Evolutionary conservation across 2,888 invertebrate genomes (phyloP), one percentile per base, ranked within the genome.

Genomic region (Flexamia atlantica): DNA sequence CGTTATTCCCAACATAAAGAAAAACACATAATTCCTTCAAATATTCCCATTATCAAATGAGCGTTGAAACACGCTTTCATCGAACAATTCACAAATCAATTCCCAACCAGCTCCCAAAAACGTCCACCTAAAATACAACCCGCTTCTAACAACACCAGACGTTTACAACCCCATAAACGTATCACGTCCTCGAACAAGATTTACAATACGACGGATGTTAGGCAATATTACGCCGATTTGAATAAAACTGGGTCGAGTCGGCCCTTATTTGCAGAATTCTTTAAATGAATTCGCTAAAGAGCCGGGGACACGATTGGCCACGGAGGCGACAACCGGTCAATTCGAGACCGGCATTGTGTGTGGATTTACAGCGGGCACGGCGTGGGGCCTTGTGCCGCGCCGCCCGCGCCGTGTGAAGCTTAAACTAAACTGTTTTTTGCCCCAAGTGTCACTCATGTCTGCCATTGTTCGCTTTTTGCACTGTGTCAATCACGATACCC

Each of bases 341-440:
- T 72, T 30, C 14, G 14, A 40, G 42, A 17, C 3, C 17, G 25
- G 25, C 36, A 42, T 76, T 46, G 76, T 74, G 36, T 36, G 1
- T 17, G 30, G 76, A 36, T 50, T 76, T 28, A 50, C 46, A 50
- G 50, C 50, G 30, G 76, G 14, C 25, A 40, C 72, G 50, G 76
- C 30, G 50, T 25, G 50, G 50, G 32, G 76, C 70, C 12, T 46
- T 28, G n/a, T 30, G 1, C 14, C 25, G 57, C 28, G 28, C 64
- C 28, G 28, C 14, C 64, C 30, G 28, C 30, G 20, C 14, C 40
- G 76, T 36, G 72, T 72, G 40, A 72, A 72, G 64, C 64, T 30
- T 64, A 64, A 64, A 28, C 76, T 79, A 57, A 79, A 79, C 53
- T 30, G 30, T 79, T 79, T 79, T 79, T 79, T 79, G 79, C 57